Evolutionary conservation across 2,113 vertebrate species (phyloP), one percentile per base, ranked within the genome.

Genomic region (Talpa occidentalis): DNA sequence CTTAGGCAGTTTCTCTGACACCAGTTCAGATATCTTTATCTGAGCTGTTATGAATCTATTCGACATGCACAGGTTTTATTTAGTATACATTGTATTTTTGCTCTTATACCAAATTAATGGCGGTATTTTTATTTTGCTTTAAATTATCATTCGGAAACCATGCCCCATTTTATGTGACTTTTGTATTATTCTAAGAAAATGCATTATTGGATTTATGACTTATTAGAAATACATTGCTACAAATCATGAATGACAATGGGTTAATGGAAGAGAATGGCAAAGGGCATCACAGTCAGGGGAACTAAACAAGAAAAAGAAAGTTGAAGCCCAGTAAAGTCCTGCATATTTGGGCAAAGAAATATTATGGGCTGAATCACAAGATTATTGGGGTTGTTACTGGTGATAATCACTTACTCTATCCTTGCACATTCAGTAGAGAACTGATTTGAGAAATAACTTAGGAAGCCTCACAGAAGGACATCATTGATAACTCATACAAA

Each of bases 71-170:
- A 37, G 59, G 30, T 37, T 59, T 85, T 85, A 85, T 69, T 91
- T 62, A 77, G 28, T 44, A n/a, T 62, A 40, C 78, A 15, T 30
- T 82, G 1, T 62, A 37, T 28, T 83, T 92, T 88, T 88, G 35
- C 12, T 56, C 88, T 92, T 77, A 64, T 64, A 72, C 77, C 22
- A 49, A 15, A 26, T 40, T 80, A 67, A 54, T 21, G 19, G 3
- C 56, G 6, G 80, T 17, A 32, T 66, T 4, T 89, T 62, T 74
- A 64, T 44, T 92, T 92, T 81, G 90, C 52, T 93, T 90, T 73
- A 78, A 88, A 78, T 90, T 81, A 35, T 42, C 30, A 67, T 49
- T 44, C 40, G 40, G n/a, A 88, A 86, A 73, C 37, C 6, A 69
- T 79, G 4, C 5, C 47, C 37, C 9, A 49, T 73, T 35, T 54